phyloP scores from a whole-genome alignment of 2,113 vertebrate species.

The Raja brachyura region DNA sequence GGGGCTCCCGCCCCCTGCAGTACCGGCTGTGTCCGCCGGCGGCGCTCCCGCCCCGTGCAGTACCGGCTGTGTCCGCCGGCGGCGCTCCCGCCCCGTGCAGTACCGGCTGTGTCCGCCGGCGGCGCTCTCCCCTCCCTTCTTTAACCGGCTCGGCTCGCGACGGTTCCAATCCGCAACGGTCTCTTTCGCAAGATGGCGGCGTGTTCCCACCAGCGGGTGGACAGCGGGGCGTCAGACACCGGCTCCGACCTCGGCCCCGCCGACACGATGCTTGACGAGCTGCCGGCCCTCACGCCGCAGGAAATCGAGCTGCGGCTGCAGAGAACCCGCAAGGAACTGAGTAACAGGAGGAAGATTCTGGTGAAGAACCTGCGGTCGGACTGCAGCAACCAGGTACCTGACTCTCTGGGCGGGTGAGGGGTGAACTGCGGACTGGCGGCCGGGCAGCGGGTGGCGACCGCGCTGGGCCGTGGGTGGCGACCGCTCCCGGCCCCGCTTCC shows the following conservation, averaged over 20 bases:
- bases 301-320: slow-evolving; percentile 72
- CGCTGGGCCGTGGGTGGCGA: too few relatives aligned
- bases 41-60: neutral
- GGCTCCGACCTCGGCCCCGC: slow-evolving; percentile 53
- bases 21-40: too few relatives aligned
- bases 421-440: too few relatives aligned
- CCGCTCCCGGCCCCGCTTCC: too few relatives aligned
- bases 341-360: slow-evolving; percentile 90
- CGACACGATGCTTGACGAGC: slow-evolving; percentile 49
- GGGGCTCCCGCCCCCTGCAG: too few relatives aligned
- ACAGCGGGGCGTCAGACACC: slow-evolving; percentile 54
- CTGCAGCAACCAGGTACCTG: slow-evolving; percentile 76
- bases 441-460: too few relatives aligned
- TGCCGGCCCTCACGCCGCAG: slow-evolving; percentile 63
- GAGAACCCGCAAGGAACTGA: slow-evolving; percentile 75
- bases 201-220: slow-evolving; percentile 53
- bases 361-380: slow-evolving; percentile 84
- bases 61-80: neutral
- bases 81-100: neutral
- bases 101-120: neutral
- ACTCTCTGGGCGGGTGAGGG: neutral
- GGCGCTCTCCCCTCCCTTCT: neutral
- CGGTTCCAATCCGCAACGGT: slow-evolving; percentile 68
- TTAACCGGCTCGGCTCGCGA: slow-evolving; percentile 17
- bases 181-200: slow-evolving; percentile 66